These are phyloP conservation scores for Buphagus erythrorhynchus DNA, from an alignment of 2,797 vertebrate genomes.

Conservation along the genomic window DNA sequence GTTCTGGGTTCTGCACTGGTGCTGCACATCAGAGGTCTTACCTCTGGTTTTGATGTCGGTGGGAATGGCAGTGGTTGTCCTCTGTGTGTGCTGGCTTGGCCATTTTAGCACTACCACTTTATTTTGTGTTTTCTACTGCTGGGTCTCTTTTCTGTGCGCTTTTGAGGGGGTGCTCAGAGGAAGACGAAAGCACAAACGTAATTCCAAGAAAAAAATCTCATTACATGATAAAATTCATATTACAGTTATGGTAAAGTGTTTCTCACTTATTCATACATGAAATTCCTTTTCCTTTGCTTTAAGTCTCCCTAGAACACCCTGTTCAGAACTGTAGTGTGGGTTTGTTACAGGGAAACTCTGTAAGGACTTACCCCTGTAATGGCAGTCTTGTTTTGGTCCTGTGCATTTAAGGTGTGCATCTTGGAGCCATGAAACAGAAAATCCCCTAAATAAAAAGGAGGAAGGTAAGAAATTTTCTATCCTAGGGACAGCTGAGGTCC, in stretches of 20 bases:
- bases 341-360: neutral
- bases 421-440: neutral
- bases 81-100: neutral
- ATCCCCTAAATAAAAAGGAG: neutral
- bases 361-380: neutral
- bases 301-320: neutral
- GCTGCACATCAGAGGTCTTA: neutral
- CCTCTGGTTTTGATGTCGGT: rapidly evolving
- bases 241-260: neutral
- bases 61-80: neutral
- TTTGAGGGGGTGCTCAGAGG: neutral
- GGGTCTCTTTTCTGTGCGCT: neutral
- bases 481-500: neutral
- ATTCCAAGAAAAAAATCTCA: neutral
- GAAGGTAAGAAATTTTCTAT: neutral
- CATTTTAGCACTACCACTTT: neutral
- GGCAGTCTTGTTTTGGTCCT: neutral
- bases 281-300: neutral
- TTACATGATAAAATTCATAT: neutral
- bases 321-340: neutral
- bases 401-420: neutral
- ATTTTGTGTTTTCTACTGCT: neutral
- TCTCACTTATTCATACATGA: neutral
- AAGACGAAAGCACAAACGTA: neutral
- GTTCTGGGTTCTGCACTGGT: neutral